Conservation (phyloP, 2,113 vertebrate species). For the Alosa alosa region DNA sequence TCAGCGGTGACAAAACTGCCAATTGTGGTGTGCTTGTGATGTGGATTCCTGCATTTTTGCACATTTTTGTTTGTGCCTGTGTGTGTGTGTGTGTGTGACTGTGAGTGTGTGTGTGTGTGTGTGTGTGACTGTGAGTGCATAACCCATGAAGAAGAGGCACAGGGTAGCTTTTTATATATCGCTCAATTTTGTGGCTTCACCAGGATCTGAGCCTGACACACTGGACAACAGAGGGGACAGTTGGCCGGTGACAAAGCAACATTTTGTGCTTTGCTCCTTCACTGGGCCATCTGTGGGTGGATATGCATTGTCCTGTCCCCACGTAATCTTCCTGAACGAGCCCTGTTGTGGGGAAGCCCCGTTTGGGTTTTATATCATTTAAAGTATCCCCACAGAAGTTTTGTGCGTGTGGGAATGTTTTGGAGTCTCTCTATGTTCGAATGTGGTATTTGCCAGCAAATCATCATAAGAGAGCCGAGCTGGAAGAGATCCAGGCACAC, state of each 20-base stretch:
- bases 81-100: neutral
- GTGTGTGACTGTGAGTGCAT: neutral
- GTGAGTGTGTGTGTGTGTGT: neutral
- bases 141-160: neutral
- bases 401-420: conserved; percentile 18
- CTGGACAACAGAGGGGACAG: neutral
- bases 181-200: conserved; percentile 50
- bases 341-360: neutral
- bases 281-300: neutral
- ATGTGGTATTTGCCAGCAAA: conserved; percentile 40
- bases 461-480: conserved; percentile 34
- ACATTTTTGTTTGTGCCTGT: conserved; percentile 42
- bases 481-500: conserved; percentile 41
- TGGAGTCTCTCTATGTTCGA: neutral
- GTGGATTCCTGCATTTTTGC: conserved; percentile 71
- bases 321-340: neutral
- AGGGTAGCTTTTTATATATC: conserved; percentile 65
- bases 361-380: neutral
- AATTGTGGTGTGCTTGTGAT: conserved; percentile 64
- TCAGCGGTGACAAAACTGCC: conserved; percentile 64
- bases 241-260: neutral
- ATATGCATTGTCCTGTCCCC: neutral
- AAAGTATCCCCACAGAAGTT: neutral
- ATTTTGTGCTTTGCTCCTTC: neutral
- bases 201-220: conserved; percentile 34